These are phyloP conservation scores for Criorhina ranunculi DNA, from an alignment of 2,888 invertebrate species.

Conservation along the genomic window DNA sequence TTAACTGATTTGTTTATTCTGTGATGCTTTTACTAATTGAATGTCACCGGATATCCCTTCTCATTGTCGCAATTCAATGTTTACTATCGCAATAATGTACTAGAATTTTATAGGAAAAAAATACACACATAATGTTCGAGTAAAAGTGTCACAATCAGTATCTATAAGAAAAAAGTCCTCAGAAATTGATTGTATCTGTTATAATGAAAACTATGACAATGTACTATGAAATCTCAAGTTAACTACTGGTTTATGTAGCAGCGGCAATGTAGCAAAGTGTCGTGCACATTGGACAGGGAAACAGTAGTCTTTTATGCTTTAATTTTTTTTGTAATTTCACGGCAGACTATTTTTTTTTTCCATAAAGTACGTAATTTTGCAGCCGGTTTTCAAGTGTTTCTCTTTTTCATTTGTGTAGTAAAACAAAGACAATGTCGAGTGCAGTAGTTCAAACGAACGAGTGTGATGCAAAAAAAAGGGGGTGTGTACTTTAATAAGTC, in stretches of 20 bases:
- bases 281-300: constrained; percentile 51
- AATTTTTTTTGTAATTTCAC: constrained; percentile 44
- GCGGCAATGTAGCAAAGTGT: constrained; percentile 43
- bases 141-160: constrained; percentile 1
- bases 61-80: constrained; percentile 60
- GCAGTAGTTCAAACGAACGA: constrained; percentile 44
- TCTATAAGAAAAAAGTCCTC: not conserved
- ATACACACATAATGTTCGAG: constrained; percentile 7
- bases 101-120: constrained; percentile 19
- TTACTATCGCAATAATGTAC: constrained; percentile 56
- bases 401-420: constrained; percentile 29
- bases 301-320: constrained; percentile 27
- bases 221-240: constrained; percentile 18
- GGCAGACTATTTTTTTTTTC: constrained; percentile 43
- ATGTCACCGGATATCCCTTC: constrained; percentile 74
- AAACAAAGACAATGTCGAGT: constrained; percentile 70
- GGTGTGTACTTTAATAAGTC: constrained; percentile 50
- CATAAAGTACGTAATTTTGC: constrained; percentile 57
- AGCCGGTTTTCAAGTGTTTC: constrained; percentile 52
- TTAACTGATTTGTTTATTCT: constrained; percentile 71
- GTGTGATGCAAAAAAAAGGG: constrained; percentile 46
- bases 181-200: constrained; percentile 5
- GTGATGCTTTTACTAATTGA: constrained; percentile 70
- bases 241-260: constrained; percentile 43
- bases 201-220: constrained; percentile 12